A percentile compares a stretch with the other conserved stretches of the same genome.
Evolutionary conservation across 2,797 vertebrate genomes (phyloP).

Genomic region (Schizothorax lantsangensis): DNA sequence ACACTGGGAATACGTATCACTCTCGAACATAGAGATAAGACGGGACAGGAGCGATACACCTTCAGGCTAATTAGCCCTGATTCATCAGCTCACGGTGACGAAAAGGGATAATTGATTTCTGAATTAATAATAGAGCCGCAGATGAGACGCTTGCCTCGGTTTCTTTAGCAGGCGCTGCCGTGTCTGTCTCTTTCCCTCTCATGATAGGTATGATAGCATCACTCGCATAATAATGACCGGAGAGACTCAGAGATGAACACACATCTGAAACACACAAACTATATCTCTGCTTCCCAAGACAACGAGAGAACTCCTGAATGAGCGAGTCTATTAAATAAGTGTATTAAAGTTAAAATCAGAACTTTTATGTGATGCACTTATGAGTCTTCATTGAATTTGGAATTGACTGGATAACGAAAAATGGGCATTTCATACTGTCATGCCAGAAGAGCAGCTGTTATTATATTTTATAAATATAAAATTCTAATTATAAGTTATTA

Average conservation of each 20-base stretch:
- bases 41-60: slow-evolving; percentile 68
- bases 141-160: slow-evolving; percentile 62
- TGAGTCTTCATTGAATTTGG: background rate
- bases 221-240: background rate
- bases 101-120: slow-evolving; percentile 75
- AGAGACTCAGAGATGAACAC: background rate
- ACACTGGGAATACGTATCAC: slow-evolving; percentile 70
- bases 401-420: background rate
- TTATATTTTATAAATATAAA: no score
- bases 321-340: background rate
- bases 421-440: background rate
- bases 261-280: background rate
- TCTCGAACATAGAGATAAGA: slow-evolving; percentile 63
- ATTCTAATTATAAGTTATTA: background rate
- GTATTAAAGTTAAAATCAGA: background rate
- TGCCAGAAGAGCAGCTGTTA: no score
- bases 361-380: background rate
- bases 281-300: background rate
- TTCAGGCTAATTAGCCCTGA: slow-evolving; percentile 74
- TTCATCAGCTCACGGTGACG: slow-evolving; percentile 72
- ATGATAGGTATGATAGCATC: background rate
- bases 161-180: slow-evolving; percentile 33
- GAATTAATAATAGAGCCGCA: slow-evolving; percentile 72
- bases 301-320: background rate
- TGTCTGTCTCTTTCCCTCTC: background rate